These are phyloP conservation scores for Andrena marginata DNA, from an alignment of 2,888 invertebrate species.

Conservation along the genomic window DNA sequence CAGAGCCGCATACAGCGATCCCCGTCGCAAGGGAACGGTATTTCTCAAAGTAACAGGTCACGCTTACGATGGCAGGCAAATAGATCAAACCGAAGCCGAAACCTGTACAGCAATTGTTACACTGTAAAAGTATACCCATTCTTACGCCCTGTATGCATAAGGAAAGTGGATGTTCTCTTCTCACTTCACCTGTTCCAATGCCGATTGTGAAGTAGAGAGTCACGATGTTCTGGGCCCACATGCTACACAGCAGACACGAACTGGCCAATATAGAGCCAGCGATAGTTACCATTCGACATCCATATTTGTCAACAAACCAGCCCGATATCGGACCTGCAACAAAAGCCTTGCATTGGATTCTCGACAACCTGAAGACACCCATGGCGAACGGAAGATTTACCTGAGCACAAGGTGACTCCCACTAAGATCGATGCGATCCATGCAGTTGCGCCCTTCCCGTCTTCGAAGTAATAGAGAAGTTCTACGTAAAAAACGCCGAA, in stretches of 20 bases:
- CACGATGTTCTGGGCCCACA: slow-evolving; percentile 93
- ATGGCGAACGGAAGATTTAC: slow-evolving; percentile 86
- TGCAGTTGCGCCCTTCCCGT: slow-evolving; percentile 94
- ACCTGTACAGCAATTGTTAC: slow-evolving; percentile 86
- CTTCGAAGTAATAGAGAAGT: slow-evolving; percentile 93
- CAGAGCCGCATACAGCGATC: slow-evolving; percentile 98
- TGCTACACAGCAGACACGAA: slow-evolving; percentile 91
- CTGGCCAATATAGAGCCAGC: slow-evolving; percentile 93
- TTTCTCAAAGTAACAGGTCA: slow-evolving; percentile 98
- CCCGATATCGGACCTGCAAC: slow-evolving; percentile 96
- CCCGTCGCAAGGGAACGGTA: slow-evolving; percentile 98
- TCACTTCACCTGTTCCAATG: slow-evolving; percentile 90
- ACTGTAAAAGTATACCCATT: neutral
- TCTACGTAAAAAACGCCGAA: slow-evolving; percentile 97
- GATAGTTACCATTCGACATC: slow-evolving; percentile 96
- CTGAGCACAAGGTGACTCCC: slow-evolving; percentile 97
- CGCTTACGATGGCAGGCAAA: slow-evolving; percentile 98
- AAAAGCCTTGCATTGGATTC: neutral
- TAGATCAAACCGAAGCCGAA: slow-evolving; percentile 98
- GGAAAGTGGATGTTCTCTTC: neutral
- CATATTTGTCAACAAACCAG: slow-evolving; percentile 97
- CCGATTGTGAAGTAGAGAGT: slow-evolving; percentile 97
- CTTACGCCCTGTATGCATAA: neutral
- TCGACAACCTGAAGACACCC: neutral
- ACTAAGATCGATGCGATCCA: slow-evolving; percentile 98